These are phyloP conservation scores for Rhea pennata DNA, from an alignment of 2,113 vertebrate species.

Conservation along the genomic window DNA sequence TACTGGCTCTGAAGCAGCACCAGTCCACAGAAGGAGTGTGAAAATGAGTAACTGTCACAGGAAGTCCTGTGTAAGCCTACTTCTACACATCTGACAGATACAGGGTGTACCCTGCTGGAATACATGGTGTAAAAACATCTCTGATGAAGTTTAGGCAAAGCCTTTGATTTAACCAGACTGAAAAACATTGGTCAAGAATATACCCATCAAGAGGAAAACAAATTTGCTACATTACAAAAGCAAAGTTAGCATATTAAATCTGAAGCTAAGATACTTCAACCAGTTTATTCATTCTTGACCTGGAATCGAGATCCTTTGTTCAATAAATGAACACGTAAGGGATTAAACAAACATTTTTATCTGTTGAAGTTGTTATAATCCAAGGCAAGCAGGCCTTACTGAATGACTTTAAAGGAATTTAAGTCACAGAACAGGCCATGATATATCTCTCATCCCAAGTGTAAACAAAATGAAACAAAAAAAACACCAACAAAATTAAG, in stretches of 20 bases:
- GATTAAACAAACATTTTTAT: background rate
- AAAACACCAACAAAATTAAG: background rate
- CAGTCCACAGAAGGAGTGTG: background rate
- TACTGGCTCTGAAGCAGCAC: background rate
- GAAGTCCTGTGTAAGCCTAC: background rate
- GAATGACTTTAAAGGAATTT: background rate
- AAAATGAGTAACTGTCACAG: background rate
- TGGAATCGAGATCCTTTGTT: background rate
- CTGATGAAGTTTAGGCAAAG: background rate
- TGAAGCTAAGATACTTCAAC: background rate
- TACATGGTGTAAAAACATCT: background rate
- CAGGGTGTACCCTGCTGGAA: background rate
- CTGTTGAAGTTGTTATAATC: background rate
- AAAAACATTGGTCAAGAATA: background rate
- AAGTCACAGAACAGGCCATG: background rate
- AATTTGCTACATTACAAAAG: background rate
- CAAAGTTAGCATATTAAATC: background rate
- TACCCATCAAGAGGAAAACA: background rate
- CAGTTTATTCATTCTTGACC: background rate
- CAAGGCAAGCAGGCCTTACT: background rate
- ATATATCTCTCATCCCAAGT: background rate
- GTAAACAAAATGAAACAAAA: background rate
- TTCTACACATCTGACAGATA: background rate
- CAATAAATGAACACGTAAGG: background rate
- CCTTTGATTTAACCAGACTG: background rate